Conservation (phyloP, 23 tunicate genomes). For the Clavelina lepadiformis region DNA sequence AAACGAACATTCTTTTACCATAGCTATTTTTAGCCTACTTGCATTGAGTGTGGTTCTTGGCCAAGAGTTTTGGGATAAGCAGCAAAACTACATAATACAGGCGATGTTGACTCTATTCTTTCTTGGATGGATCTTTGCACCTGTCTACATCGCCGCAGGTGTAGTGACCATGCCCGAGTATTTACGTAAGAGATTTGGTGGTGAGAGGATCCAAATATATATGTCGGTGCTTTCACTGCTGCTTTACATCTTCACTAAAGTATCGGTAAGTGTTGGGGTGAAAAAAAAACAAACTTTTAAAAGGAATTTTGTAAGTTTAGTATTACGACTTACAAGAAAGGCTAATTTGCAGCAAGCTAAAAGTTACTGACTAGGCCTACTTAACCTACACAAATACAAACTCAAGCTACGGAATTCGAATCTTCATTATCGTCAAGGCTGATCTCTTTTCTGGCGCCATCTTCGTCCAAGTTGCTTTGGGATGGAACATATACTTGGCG, state of each 20-base stretch:
- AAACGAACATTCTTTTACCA: no score
- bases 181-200: conserved; percentile 86
- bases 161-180: conserved; percentile 98
- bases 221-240: conserved; percentile 79
- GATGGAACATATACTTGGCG: conserved; percentile 82
- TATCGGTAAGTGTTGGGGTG: conserved; percentile 90
- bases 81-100: conserved; percentile 16
- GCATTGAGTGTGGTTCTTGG: no score
- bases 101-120: conserved; percentile 77
- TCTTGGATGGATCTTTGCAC: conserved; percentile 97
- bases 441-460: conserved; percentile 94
- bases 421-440: no score
- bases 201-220: conserved; percentile 87
- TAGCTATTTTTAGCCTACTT: no score
- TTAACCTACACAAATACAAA: no score
- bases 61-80: no score
- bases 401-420: no score
- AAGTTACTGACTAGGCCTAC: no score
- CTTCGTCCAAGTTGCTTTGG: conserved; percentile 80
- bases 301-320: no score
- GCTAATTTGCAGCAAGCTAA: no score
- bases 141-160: conserved; percentile 92
- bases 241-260: conserved; percentile 89
- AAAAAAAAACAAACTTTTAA: no score
- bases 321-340: no score